Percentiles rank a stretch among this genome's conserved stretches.
Evolutionary conservation across 2,113 vertebrate species (phyloP).

Genomic region (Cranoglanis bouderius): DNA sequence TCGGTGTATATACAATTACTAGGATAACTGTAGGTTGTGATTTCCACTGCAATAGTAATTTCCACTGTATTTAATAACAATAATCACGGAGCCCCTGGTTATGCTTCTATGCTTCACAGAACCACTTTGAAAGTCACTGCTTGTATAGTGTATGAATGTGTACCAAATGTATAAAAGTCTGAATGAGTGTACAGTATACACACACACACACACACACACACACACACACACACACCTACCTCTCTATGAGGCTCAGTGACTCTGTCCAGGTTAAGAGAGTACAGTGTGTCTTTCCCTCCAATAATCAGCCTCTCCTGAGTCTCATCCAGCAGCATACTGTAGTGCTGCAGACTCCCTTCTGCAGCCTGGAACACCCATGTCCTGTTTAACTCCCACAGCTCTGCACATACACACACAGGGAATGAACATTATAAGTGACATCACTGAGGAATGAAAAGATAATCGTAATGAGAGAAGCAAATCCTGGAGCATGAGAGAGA

Average conservation of each 20-base stretch:
- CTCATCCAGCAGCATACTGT: slow-evolving; percentile 89
- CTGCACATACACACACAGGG: slow-evolving; percentile 66
- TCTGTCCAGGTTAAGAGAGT: slow-evolving; percentile 89
- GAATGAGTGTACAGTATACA: neutral
- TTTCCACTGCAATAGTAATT: too few relatives aligned
- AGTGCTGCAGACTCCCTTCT: slow-evolving; percentile 81
- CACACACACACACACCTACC: slow-evolving; percentile 67
- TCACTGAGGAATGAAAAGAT: neutral
- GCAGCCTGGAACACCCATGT: slow-evolving; percentile 86
- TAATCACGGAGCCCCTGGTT: neutral
- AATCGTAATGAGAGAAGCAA: neutral
- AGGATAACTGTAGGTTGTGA: too few relatives aligned
- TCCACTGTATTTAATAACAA: too few relatives aligned
- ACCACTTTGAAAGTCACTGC: neutral
- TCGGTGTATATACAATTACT: too few relatives aligned
- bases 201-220: neutral
- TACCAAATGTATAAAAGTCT: neutral
- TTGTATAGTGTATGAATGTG: neutral
- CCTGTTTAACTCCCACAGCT: slow-evolving; percentile 92
- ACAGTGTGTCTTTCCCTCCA: slow-evolving; percentile 88
- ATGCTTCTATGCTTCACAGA: neutral
- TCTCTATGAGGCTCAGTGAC: slow-evolving; percentile 83
- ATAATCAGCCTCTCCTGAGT: slow-evolving; percentile 89
- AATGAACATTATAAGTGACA: slow-evolving; percentile 3
- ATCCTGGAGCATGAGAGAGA: neutral